Conservation (phyloP, 1,140 invertebrate species). For the Pseudomyrmex gracilis region DNA sequence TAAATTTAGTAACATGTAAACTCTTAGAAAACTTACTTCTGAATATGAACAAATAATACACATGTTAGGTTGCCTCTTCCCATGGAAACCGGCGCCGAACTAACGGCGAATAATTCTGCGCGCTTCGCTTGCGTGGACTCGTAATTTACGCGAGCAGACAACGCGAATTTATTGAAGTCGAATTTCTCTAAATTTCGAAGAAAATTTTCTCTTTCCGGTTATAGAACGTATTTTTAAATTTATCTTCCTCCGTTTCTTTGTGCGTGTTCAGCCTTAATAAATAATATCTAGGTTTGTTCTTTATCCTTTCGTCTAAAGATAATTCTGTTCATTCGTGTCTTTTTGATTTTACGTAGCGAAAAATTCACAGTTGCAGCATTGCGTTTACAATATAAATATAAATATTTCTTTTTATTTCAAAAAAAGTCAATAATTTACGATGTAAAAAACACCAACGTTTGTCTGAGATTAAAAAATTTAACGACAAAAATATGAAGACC, state of each 20-base stretch:
- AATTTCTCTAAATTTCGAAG: constrained; percentile 51
- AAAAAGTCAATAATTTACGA: too few relatives aligned
- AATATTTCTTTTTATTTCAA: too few relatives aligned
- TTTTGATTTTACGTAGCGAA: not conserved
- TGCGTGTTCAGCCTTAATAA: constrained; percentile 45
- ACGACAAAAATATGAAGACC: constrained; percentile 53
- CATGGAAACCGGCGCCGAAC: constrained; percentile 16
- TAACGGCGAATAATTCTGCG: constrained; percentile 48
- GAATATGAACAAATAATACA: not conserved
- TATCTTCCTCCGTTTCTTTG: not conserved
- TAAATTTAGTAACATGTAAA: not conserved
- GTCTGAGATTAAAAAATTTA: constrained; percentile 17
- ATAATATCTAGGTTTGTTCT: constrained; percentile 19
- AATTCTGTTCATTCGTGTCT: not conserved
- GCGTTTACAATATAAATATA: too few relatives aligned
- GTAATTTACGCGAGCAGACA: constrained; percentile 46
- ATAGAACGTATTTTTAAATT: constrained; percentile 4
- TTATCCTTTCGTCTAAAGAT: constrained; percentile 4
- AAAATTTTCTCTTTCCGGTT: constrained; percentile 38
- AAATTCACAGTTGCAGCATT: not conserved
- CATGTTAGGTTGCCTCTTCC: constrained; percentile 4
- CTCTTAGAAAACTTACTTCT: not conserved
- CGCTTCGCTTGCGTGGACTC: constrained; percentile 39
- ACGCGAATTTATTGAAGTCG: constrained; percentile 46
- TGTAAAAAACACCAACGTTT: not conserved